A percentile compares a stretch with the other conserved stretches of the same genome.
Evolutionary conservation across 2,888 invertebrate species (phyloP).

Genomic region (Eilema griseolum): DNA sequence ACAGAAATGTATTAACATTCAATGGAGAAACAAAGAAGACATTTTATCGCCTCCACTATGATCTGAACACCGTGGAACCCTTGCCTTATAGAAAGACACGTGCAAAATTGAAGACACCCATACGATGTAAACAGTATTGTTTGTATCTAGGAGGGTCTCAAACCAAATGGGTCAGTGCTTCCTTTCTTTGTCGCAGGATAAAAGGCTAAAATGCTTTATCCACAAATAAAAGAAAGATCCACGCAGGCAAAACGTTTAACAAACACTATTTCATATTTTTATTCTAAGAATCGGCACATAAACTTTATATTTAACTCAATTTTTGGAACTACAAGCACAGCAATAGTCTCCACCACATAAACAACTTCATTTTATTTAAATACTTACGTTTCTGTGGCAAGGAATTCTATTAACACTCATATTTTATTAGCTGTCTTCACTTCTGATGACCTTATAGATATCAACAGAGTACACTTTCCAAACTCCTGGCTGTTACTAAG

Average conservation of each 20-base stretch:
- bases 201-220: no score
- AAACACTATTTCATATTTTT: no score
- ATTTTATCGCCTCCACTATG: no score
- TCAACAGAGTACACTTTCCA: neutral
- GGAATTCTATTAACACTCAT: neutral
- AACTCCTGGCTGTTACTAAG: neutral
- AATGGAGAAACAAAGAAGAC: no score
- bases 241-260: no score
- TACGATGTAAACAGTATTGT: neutral
- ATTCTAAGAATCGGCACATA: conserved; percentile 12
- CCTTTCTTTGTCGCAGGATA: no score
- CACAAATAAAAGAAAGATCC: no score
- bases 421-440: neutral
- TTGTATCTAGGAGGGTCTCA: no score
- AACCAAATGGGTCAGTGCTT: neutral
- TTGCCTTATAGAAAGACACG: neutral
- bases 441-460: neutral
- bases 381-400: neutral
- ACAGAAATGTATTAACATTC: no score
- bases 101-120: neutral
- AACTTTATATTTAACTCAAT: conserved; percentile 23
- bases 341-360: neutral
- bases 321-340: neutral
- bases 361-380: neutral
- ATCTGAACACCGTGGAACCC: neutral